Evolutionary conservation across 2,888 invertebrate genomes (phyloP), one percentile per base, ranked within the genome.

Genomic region (Aporophyla nigra): DNA sequence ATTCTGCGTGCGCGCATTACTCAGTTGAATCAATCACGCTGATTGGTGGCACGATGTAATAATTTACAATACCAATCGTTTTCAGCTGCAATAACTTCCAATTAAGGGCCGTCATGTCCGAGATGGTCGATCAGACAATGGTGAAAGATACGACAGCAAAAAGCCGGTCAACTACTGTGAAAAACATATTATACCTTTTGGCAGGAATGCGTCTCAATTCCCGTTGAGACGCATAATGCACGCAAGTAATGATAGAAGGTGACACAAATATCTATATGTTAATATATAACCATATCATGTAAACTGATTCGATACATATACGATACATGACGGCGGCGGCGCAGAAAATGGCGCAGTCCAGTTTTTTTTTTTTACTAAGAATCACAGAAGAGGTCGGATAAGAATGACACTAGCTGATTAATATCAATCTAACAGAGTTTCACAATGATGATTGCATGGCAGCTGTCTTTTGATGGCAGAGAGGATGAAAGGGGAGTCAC

Each of bases 81-180:
- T 91, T 91, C 88, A 82, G 87, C 87, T 86, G 88, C 93, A 92
- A 95, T 95, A 95, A 95, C 93, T 95, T 94, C 93, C 93, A 95
- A 95, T 95, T 95, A 95, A 86, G 78, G 82, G 49, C 87, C 88
- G 88, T 87, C 87, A 90, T 90, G 90, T 91, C 87, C 87, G 87
- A 89, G 89, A 89, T 83, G 89, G 76, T 77, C 65, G 80, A 83
- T 88, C 89, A 91, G 82, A 91, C 89, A 92, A 88, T 87, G 79
- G 83, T 71, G 68, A 83, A 87, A 87, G 77, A 80, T 87, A 87
- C 78, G 70, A 76, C 54, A 21, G 24, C 92, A 91, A 92, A 92
- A 93, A 92, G 69, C 78, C 46, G 63, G 70, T 63, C 74, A 78
- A 69, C 72, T 79, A 71, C 74, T 66, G 69, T 56, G 54, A 82